phyloP scores from a whole-genome alignment of 1,140 invertebrate genomes.

The Venustaconcha ellipsiformis region DNA sequence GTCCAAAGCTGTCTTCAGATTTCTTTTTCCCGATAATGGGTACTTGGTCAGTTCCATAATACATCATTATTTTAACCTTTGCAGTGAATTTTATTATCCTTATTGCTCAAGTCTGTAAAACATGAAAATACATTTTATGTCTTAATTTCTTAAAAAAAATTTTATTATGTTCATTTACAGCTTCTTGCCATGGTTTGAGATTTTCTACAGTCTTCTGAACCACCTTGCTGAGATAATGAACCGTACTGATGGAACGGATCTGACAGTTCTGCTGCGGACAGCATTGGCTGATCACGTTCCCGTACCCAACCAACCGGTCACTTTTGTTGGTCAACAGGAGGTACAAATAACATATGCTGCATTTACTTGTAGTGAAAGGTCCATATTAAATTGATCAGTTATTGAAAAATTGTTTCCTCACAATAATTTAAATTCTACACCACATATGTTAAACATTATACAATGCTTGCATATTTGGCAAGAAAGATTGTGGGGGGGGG shows the following conservation, averaged over 20 bases:
- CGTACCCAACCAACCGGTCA: constrained; percentile 46
- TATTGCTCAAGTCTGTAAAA: too few relatives aligned
- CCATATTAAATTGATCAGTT: too few relatives aligned
- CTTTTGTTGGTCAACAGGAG: constrained; percentile 52
- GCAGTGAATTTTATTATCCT: too few relatives aligned
- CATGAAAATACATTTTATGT: too few relatives aligned
- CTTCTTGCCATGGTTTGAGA: constrained; percentile 94
- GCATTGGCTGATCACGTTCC: constrained; percentile 78
- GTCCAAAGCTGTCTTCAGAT: too few relatives aligned
- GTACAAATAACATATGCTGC: constrained; percentile 23
- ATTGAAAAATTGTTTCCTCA: too few relatives aligned
- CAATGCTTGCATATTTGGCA: too few relatives aligned
- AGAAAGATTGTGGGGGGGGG: too few relatives aligned
- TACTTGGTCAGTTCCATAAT: background rate
- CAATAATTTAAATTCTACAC: too few relatives aligned
- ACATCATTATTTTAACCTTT: background rate
- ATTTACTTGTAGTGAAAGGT: too few relatives aligned
- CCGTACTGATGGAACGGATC: constrained; percentile 68
- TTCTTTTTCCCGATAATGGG: too few relatives aligned
- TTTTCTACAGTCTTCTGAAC: constrained; percentile 85
- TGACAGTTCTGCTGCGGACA: constrained; percentile 77
- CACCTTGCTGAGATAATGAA: constrained; percentile 74
- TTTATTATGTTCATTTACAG: constrained; percentile 72
- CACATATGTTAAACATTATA: too few relatives aligned
- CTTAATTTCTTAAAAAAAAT: background rate